Evolutionary conservation across 2,797 vertebrate species (phyloP), one percentile per base, ranked within the genome.

Genomic region (Karalla daura): DNA sequence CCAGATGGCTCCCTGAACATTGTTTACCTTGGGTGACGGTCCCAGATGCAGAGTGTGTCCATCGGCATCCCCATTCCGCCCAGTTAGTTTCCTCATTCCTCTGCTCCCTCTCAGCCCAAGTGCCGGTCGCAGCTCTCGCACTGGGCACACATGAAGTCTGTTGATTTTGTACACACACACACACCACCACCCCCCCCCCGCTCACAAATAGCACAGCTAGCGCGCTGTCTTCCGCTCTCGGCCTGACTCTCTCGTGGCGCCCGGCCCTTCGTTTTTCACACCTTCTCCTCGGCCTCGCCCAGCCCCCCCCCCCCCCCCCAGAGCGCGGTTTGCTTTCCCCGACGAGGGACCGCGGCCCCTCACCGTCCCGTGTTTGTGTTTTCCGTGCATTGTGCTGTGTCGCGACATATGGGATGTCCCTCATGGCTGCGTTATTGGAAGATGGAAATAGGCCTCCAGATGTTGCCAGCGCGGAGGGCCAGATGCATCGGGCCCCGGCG

Each of bases 1-100:
- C 94, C 98, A 99, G 97, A 98, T 99, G 98, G 97, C 93, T 91
- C 92, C 92, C 90, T 96, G 95, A 97, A 96, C 95, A 96, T 97
- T 98, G 95, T 96, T 98, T 98, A 98, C 96, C 95, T 96, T 96
- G 95, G 95, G 93, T 95, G 94, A 91, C 86, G 87, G 91, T 93
- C 95, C 96, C 97, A 98, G 96, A 97, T 97, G 97, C 95, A 84
- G 87, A 72, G 61, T 83, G 81, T 90, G 80, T 91, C 91, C 86
- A 91, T 90, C 54, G 86, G 88, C 91, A 89, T 92, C 84, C 86
- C 79, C 73, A 70, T 90, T 91, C 76, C 65, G 36, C 84, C 82
- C 66, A 65, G 63, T 88, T 89, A 82, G 69, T 74, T 88, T 74
- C 64, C 74, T 88, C 78, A 74, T 89, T 87, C 81, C 89, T 87